Evolutionary conservation across 2,888 invertebrate species (phyloP).

Genomic region (Sarcophaga variegata): DNA sequence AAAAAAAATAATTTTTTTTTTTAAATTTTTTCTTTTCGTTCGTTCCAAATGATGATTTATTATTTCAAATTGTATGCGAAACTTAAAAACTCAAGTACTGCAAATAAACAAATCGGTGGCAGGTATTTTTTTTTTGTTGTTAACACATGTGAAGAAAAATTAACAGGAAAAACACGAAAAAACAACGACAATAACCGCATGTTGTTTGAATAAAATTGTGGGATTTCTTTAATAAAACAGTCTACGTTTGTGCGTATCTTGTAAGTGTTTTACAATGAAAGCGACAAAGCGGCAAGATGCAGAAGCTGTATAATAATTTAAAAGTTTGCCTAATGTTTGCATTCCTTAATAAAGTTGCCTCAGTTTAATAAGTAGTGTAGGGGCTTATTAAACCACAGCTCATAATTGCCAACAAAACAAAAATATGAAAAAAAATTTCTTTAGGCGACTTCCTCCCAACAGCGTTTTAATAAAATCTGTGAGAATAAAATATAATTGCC

Average conservation of each 20-base stretch:
- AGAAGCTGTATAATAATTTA: not conserved
- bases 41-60: constrained; percentile 28
- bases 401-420: too few relatives aligned
- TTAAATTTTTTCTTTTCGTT: too few relatives aligned
- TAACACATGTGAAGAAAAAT: constrained; percentile 24
- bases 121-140: not conserved
- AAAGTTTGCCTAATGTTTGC: too few relatives aligned
- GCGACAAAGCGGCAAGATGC: constrained; percentile 1
- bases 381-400: too few relatives aligned
- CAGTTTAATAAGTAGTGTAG: too few relatives aligned
- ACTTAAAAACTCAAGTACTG: not conserved
- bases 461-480: too few relatives aligned
- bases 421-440: too few relatives aligned
- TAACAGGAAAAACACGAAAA: not conserved
- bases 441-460: too few relatives aligned
- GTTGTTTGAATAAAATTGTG: not conserved
- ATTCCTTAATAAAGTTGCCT: too few relatives aligned
- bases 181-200: constrained; percentile 1
- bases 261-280: constrained; percentile 18
- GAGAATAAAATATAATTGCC: too few relatives aligned
- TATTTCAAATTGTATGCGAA: constrained; percentile 14
- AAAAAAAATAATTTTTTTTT: not conserved
- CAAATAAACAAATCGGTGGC: constrained; percentile 14
- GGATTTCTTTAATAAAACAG: not conserved
- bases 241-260: not conserved